Evolutionary conservation across 1,140 invertebrate genomes (phyloP), one percentile per base, ranked within the genome.

Genomic region (Trichonephila clavipes): DNA sequence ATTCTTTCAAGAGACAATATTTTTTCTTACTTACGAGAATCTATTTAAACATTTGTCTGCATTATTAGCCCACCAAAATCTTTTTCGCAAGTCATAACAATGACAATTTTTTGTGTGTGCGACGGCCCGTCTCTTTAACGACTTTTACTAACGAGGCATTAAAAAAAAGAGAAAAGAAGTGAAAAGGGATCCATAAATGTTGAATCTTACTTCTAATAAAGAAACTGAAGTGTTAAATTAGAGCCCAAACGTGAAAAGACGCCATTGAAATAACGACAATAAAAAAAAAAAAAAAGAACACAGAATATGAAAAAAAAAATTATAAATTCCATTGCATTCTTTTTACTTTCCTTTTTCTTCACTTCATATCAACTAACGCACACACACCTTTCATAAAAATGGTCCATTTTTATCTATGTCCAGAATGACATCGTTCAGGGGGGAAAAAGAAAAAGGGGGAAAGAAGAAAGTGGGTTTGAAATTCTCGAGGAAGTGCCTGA

Each of bases 161-260:
- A 51, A 51, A 51, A 51, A 51, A 51, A 51, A 83, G 58, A 16
- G 44, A 4, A 2, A 59, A 19, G 28, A 59, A 24, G 19, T 21
- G 5, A 83, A 83, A 83, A 83, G 58, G 51, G 21, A 7, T 51
- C 44, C 82, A 28, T 40, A 77, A 77, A 77, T 77, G 72, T 77
- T 40, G 72, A 77, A 18, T 40, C 72, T 21, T 83, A 24, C 82
- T 51, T 28, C 82, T 83, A 58, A 51, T 83, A 58, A 58, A 83
- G 51, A 58, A 83, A 58, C 28, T 58, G 82, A 83, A 83, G 82
- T 83, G 82, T 83, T 83, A 83, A 83, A 83, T 83, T 59, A 83
- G 82, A 83, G 28, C 21, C 21, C 82, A 83, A 59, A 83, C 12
- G 44, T 24, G 82, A 83, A 51, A 59, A 83, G 51, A 1, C 28